These are phyloP conservation scores for Drepana falcataria DNA, from an alignment of 2,888 invertebrate species.

Conservation along the genomic window DNA sequence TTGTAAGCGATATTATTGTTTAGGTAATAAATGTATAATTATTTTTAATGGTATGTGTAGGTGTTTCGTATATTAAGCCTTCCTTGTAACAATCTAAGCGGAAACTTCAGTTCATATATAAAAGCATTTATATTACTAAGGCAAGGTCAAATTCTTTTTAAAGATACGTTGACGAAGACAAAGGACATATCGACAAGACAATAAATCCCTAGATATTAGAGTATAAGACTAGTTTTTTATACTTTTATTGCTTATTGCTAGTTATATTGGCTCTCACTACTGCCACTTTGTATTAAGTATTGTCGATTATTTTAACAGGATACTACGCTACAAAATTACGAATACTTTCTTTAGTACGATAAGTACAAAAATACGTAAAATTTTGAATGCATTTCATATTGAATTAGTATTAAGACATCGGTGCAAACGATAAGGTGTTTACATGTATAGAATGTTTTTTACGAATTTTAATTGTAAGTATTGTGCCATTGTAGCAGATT, in stretches of 20 bases:
- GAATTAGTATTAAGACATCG: conserved; percentile 4
- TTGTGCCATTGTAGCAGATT: conserved; percentile 7
- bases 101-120: background rate
- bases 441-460: conserved; percentile 5
- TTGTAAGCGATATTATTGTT: background rate
- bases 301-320: background rate
- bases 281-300: background rate
- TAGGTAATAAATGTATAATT: background rate
- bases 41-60: no score
- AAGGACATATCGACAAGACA: conserved; percentile 3
- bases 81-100: background rate
- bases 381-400: background rate
- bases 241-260: background rate
- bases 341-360: background rate
- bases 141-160: background rate
- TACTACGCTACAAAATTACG: background rate
- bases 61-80: background rate
- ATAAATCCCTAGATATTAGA: background rate
- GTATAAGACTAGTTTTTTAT: background rate
- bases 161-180: background rate
- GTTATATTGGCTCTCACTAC: background rate
- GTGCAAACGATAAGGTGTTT: conserved; percentile 5
- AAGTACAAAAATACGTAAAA: background rate
- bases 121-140: background rate
- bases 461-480: conserved; percentile 6